Evolutionary conservation across 2,113 vertebrate genomes (phyloP), one percentile per base, ranked within the genome.

Genomic region (Colinus virginianus): DNA sequence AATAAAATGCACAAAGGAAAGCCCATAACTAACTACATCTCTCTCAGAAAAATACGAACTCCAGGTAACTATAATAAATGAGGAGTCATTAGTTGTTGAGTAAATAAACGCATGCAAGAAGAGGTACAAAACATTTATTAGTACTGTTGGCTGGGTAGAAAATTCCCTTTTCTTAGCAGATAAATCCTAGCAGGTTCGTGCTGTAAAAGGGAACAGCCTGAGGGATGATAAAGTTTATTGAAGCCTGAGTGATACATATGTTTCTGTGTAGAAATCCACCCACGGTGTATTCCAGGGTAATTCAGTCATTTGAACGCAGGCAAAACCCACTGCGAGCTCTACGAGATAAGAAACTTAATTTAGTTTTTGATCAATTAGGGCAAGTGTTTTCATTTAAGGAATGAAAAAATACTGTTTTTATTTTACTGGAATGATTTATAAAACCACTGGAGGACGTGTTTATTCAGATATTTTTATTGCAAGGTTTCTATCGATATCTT

Each of bases 1-100:
- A 94, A 93, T 74, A 87, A 87, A 95, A 92, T 72, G 71, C 90
- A 80, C 51, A 94, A 74, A 78, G 48, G 68, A 93, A 94, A 94
- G 76, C 56, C 28, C 87, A 14, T 82, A 87, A 96, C 88, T 82
- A 93, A 84, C 46, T 45, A 64, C 34, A 70, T 53, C 72, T 90
- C 83, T 63, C 84, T 77, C 48, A 55, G 84, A 94, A 96, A 69
- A 58, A 64, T 88, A 34, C 45, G n/a, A 88, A 86, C 71, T 88
- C 48, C 87, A 92, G 70, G 81, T 90, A 92, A 92, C 69, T 56
- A 3, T 77, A 95, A 96, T 84, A 90, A 90, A 95, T 53, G 87
- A 95, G 64, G 61, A 87, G 78, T 72, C 76, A 94, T 84, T 93
- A 91, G 62, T 7, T 68, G 87, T 34, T 84, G 77, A 70, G 92